phyloP scores from a whole-genome alignment of 1,140 invertebrate species.

The Papilio polytes region DNA sequence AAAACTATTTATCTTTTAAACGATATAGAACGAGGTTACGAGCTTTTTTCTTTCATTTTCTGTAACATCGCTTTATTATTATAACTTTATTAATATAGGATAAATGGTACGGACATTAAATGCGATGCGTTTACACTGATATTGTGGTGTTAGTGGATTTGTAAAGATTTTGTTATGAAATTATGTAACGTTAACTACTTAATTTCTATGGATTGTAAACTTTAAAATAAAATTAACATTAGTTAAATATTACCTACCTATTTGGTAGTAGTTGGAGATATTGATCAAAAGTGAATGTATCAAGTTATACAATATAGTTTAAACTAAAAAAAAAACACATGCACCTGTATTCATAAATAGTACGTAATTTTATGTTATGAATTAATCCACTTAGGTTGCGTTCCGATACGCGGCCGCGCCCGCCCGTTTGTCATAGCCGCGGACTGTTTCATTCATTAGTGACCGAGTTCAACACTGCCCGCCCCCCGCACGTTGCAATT shows the following conservation, averaged over 20 bases:
- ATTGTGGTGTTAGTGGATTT: neutral
- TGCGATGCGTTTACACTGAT: neutral
- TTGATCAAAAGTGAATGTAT: too few relatives aligned
- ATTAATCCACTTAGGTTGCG: slow-evolving; percentile 68
- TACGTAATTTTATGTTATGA: slow-evolving; percentile 42
- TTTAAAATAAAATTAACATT: too few relatives aligned
- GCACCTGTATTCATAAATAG: slow-evolving; percentile 23
- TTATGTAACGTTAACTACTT: too few relatives aligned
- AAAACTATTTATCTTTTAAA: slow-evolving; percentile 77
- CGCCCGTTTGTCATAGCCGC: slow-evolving; percentile 68
- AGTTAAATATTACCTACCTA: too few relatives aligned
- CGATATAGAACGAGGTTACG: slow-evolving; percentile 45
- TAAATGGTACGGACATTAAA: neutral
- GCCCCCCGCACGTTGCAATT: slow-evolving; percentile 47
- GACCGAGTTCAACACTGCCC: slow-evolving; percentile 44
- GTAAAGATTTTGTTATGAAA: neutral
- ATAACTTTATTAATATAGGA: too few relatives aligned
- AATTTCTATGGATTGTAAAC: too few relatives aligned
- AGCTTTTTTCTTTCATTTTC: slow-evolving; percentile 36
- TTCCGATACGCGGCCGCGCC: slow-evolving; percentile 63
- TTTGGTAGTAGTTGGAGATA: too few relatives aligned
- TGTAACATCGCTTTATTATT: slow-evolving; percentile 19
- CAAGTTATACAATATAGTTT: neutral
- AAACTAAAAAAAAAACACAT: slow-evolving; percentile 20
- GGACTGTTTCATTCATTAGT: slow-evolving; percentile 64